These are phyloP conservation scores for Castor canadensis DNA, from an alignment of 2,113 vertebrate species.

Conservation along the genomic window DNA sequence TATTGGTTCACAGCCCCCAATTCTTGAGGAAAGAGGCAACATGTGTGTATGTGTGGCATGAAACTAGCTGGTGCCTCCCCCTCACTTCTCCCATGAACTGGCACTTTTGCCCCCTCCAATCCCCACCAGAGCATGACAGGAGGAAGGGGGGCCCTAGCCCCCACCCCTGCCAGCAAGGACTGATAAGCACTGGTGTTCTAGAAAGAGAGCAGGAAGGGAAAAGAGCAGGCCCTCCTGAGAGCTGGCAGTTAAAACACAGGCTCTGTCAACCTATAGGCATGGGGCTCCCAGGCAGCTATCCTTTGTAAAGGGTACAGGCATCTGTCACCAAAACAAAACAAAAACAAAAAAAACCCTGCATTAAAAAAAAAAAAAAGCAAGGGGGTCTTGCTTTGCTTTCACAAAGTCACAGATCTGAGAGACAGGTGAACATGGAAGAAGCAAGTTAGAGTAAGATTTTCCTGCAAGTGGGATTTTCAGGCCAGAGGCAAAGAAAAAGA, in stretches of 20 bases:
- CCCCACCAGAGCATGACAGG: slow-evolving; percentile 45
- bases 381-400: not conserved
- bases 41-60: not conserved
- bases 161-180: not conserved
- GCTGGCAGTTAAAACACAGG: slow-evolving; percentile 49
- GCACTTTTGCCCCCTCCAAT: slow-evolving; percentile 39
- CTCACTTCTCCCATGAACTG: not conserved
- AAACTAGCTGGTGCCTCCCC: not conserved
- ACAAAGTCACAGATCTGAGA: not conserved
- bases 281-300: not conserved
- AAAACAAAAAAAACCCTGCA: too few species aligned
- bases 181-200: slow-evolving; percentile 9
- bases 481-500: slow-evolving; percentile 64
- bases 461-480: slow-evolving; percentile 69
- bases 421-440: not conserved
- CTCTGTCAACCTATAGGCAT: not conserved
- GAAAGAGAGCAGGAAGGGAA: slow-evolving; percentile 59
- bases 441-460: not conserved
- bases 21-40: not conserved
- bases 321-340: not conserved
- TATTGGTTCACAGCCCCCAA: too few species aligned
- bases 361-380: not conserved
- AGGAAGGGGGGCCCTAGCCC: not conserved
- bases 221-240: slow-evolving; percentile 69
- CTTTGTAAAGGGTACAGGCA: not conserved